phyloP scores from a whole-genome alignment of 2,113 vertebrate species.

The Engraulis encrasicolus region DNA sequence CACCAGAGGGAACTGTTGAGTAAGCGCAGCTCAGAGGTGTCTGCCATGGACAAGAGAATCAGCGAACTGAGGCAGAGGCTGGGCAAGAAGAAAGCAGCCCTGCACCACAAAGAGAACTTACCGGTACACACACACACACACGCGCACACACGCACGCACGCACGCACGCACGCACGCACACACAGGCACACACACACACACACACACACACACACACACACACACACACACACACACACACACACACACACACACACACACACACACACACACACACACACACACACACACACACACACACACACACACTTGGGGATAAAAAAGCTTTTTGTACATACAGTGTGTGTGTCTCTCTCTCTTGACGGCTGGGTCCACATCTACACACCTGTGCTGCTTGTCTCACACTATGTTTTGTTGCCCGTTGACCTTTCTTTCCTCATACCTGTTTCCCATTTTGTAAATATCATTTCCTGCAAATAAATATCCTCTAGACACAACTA shows the following conservation, averaged over 20 bases:
- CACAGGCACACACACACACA: background rate
- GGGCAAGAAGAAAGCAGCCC: constrained; percentile 90
- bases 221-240: constrained; percentile 1
- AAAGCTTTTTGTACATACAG: too few relatives aligned
- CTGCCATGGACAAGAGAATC: constrained; percentile 88
- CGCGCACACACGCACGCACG: background rate
- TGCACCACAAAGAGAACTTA: constrained; percentile 80
- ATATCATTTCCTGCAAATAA: too few relatives aligned
- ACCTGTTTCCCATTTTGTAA: too few relatives aligned
- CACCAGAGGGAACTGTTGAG: constrained; percentile 90
- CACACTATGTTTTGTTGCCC: too few relatives aligned
- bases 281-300: background rate
- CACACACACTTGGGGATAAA: constrained; percentile 75
- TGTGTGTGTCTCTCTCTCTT: too few relatives aligned
- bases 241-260: background rate
- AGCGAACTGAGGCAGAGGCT: constrained; percentile 92
- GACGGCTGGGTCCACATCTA: too few relatives aligned
- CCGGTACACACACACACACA: constrained; percentile 70
- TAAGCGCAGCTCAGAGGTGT: constrained; percentile 88
- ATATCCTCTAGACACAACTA: too few relatives aligned
- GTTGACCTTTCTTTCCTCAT: too few relatives aligned
- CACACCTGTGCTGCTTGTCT: too few relatives aligned
- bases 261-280: background rate
- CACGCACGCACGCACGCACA: background rate
- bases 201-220: background rate